Conservation (phyloP, 2,113 vertebrate genomes). For the Austrofundulus limnaeus region DNA sequence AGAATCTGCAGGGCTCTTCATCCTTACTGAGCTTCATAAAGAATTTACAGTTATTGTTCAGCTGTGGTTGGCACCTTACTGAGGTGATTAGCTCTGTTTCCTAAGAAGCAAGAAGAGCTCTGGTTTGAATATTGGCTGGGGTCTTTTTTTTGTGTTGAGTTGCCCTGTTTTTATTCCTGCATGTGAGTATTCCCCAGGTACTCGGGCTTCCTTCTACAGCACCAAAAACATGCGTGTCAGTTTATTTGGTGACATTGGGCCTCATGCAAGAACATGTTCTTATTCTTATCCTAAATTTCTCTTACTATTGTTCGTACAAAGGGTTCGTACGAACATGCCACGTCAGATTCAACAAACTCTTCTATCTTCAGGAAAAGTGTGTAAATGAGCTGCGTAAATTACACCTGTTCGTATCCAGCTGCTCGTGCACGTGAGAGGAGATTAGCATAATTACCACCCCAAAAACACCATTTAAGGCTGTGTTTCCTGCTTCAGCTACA, state of each 20-base stretch:
- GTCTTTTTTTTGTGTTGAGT: neutral
- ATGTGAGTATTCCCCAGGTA: neutral
- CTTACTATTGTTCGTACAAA: too few relatives aligned
- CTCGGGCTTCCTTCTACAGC: neutral
- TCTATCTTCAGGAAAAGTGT: too few relatives aligned
- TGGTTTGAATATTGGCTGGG: neutral
- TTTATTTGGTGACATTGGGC: neutral
- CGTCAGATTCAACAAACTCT: too few relatives aligned
- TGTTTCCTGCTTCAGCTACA: too few relatives aligned
- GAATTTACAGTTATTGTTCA: slow-evolving; percentile 11
- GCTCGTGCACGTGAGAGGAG: too few relatives aligned
- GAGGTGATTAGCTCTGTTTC: neutral
- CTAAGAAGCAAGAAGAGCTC: neutral
- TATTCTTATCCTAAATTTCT: too few relatives aligned
- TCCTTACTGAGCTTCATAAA: neutral
- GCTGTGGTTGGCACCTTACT: neutral
- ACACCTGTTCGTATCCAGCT: too few relatives aligned
- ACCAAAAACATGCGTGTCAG: neutral
- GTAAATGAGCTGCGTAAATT: too few relatives aligned
- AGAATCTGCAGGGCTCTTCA: neutral
- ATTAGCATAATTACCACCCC: too few relatives aligned
- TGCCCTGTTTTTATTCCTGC: neutral
- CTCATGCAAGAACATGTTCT: too few relatives aligned
- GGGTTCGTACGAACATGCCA: too few relatives aligned
- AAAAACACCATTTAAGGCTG: too few relatives aligned